Base-by-base conservation (phyloP, 2,888 invertebrate genomes). In the Penaeus monodon region DNA sequence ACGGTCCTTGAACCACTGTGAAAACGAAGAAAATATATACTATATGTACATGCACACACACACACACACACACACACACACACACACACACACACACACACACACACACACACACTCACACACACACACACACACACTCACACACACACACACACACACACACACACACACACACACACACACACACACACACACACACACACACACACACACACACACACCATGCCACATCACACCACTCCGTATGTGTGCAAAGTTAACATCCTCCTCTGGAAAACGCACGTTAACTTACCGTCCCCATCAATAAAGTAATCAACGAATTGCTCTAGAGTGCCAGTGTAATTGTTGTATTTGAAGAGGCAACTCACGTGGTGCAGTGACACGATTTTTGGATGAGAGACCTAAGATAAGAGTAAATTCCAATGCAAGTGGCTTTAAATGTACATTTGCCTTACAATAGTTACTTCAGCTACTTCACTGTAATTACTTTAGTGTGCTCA, bases 281-380 rank as follows among this genome's bases (percentile, higher is more conserved):
- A 57, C 57, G 3, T 77, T 44, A 17, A 22, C 24, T 87, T 86
- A 88, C 88, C 88, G 79, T 85, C 77, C n/a, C 84, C 88, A 24
- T 86, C 78, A 3, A 85, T n/a, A 64, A 88, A 88, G 33, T 85
- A 85, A 14, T 88, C 88, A 27, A 88, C 64, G 70, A 88, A 88
- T 7, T 88, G 49, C 14, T 86, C 79, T 29, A 88, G 64, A 64
- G 68, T 57, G 33, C 88, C 85, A 12, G 74, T 24, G 79, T 79
- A 88, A 2, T 85, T 85, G 66, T 66, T 79, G 49, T 87, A 85
- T 33, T 79, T 49, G 85, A 86, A 86, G 79, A 88, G 70, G 57
- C 88, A 20, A 8, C 68, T 77, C 33, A 88, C 79, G 74, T 88
- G 88, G 33, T 88, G 85, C 20, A 78, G 78, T 2, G 88, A 88